These are phyloP conservation scores for Iselma pallidipennis DNA, from an alignment of 2,888 invertebrate species.

Conservation along the genomic window DNA sequence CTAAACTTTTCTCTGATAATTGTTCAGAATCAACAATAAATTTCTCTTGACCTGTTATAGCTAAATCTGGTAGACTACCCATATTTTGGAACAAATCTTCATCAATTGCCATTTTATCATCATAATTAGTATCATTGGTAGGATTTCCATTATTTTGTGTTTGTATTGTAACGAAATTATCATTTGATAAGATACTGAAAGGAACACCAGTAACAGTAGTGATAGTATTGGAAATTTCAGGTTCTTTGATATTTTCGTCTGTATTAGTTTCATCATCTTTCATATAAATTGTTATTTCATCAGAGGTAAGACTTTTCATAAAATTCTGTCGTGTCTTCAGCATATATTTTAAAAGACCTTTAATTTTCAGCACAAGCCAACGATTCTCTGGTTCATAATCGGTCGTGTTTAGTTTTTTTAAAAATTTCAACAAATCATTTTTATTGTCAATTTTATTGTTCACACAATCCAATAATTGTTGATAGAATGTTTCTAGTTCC, in stretches of 20 bases:
- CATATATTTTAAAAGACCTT: slow-evolving; percentile 8
- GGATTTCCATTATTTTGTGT: background rate
- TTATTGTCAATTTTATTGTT: background rate
- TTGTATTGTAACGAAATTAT: slow-evolving; percentile 4
- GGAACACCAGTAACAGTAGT: background rate
- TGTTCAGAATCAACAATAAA: background rate
- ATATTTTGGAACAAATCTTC: background rate
- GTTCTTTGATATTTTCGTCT: background rate
- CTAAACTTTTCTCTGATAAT: background rate
- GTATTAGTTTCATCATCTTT: background rate
- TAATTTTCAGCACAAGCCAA: slow-evolving; percentile 13
- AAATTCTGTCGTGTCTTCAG: slow-evolving; percentile 6
- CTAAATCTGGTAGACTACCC: background rate
- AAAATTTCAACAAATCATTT: background rate
- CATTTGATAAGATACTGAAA: slow-evolving; percentile 3
- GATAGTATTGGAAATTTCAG: background rate
- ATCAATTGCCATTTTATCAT: background rate
- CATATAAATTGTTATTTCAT: slow-evolving; percentile 6
- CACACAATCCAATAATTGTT: background rate
- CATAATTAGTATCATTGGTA: background rate
- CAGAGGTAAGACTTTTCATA: background rate
- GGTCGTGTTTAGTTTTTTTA: background rate
- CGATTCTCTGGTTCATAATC: background rate
- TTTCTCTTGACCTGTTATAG: background rate
- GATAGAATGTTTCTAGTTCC: background rate